Evolutionary conservation across 2,797 vertebrate species (phyloP).

Genomic region (Echeneis naucrates): DNA sequence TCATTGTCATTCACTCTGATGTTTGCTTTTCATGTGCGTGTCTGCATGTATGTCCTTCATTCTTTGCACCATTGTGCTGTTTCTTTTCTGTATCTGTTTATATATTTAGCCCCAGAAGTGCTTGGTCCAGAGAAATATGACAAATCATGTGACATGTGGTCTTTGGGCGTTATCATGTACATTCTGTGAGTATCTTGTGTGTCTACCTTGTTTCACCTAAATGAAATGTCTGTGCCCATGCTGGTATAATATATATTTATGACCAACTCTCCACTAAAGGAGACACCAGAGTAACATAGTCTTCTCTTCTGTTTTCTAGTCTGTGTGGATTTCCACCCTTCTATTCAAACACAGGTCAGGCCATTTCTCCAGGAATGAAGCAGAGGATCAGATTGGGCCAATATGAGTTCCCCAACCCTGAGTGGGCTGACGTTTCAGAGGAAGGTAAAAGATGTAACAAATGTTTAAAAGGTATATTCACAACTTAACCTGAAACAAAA

Average conservation of each 20-base stretch:
- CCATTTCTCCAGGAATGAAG: slow-evolving; percentile 98
- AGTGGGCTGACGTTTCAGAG: slow-evolving; percentile 95
- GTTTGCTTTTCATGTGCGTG: slow-evolving; percentile 12
- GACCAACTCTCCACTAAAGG: not conserved
- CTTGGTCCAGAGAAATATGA: slow-evolving; percentile 98
- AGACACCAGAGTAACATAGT: not conserved
- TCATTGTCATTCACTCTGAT: slow-evolving; percentile 15
- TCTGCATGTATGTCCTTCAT: slow-evolving; percentile 29
- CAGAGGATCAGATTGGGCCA: slow-evolving; percentile 95
- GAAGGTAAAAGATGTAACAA: slow-evolving; percentile 84
- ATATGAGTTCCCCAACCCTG: slow-evolving; percentile 94
- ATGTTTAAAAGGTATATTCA: not conserved
- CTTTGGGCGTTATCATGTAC: slow-evolving; percentile 96
- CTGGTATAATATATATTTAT: not conserved
- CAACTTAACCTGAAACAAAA: not conserved
- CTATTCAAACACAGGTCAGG: slow-evolving; percentile 96
- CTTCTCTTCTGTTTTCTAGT: slow-evolving; percentile 67
- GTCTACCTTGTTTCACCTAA: slow-evolving; percentile 5
- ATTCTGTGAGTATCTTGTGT: slow-evolving; percentile 92
- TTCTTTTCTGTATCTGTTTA: slow-evolving; percentile 42
- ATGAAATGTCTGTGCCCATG: not conserved
- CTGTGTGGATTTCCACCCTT: slow-evolving; percentile 96
- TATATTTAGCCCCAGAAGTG: slow-evolving; percentile 91
- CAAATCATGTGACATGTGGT: slow-evolving; percentile 99
- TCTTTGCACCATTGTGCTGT: slow-evolving; percentile 13